Percentiles rank a stretch among this genome's conserved stretches.
phyloP scores from a whole-genome alignment of 2,113 vertebrate genomes.

The Silurus asotus region DNA sequence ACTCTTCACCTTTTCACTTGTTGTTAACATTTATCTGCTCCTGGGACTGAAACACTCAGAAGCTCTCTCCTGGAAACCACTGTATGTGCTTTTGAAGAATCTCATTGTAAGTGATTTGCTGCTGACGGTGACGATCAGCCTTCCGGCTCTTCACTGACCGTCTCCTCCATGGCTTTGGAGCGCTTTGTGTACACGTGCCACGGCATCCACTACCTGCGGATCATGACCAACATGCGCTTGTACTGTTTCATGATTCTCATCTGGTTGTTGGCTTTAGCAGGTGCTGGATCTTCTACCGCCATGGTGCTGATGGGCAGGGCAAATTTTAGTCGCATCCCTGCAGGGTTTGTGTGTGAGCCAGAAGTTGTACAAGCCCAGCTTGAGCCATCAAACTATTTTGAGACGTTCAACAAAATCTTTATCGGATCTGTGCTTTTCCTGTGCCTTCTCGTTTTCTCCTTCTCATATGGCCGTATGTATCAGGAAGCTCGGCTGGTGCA shows the following conservation, averaged over 20 bases:
- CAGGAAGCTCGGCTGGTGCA: constrained; percentile 2
- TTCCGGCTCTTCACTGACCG: no score
- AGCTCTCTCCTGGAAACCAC: no score
- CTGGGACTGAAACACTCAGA: no score
- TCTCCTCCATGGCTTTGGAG: constrained; percentile 29
- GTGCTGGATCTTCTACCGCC: background rate
- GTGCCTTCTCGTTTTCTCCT: constrained; percentile 11
- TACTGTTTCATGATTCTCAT: background rate
- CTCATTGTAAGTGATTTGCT: no score
- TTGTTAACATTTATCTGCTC: no score
- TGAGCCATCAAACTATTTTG: background rate
- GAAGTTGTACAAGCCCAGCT: constrained; percentile 25
- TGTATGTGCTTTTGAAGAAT: no score
- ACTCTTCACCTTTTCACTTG: no score
- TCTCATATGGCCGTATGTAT: constrained; percentile 37
- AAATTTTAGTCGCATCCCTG: background rate
- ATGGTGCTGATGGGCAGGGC: background rate
- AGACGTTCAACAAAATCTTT: constrained; percentile 4
- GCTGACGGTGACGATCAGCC: no score
- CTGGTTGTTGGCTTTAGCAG: constrained; percentile 16
- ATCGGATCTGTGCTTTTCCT: background rate
- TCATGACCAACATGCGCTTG: constrained; percentile 16
- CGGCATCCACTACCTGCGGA: constrained; percentile 18
- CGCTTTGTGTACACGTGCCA: constrained; percentile 27
- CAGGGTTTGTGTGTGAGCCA: constrained; percentile 35